Evolutionary conservation across 2,797 vertebrate genomes (phyloP), one percentile per base, ranked within the genome.

Genomic region (Chaetophractus vellerosus): DNA sequence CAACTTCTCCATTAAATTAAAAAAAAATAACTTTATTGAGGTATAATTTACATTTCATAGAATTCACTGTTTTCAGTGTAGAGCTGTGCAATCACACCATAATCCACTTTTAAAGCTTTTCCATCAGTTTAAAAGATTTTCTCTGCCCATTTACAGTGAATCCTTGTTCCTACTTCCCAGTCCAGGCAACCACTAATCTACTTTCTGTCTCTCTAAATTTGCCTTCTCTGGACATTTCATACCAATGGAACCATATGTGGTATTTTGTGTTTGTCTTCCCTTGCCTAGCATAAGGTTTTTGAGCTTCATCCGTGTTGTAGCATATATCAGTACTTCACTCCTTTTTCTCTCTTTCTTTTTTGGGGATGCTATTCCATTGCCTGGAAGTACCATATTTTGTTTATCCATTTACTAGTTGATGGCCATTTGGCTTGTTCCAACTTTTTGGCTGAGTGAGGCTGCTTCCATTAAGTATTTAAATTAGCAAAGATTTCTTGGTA

Each of bases 21-120:
- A 76, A 45, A 12, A 18, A 76, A 45, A 89, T 33, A 63, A 66
- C 26, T 89, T 93, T 84, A 68, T n/a, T 50, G 57, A 71, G 48
- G 15, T 84, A 19, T 85, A 61, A 63, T 63, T 90, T 94, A 85
- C 6, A 81, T 74, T 91, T 94, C 33, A 57, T 79, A 69, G 82
- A 59, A 80, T 57, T 85, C 9, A 23, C 24, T n/a, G 15, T 88
- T 75, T 91, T 63, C 31, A 69, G 26, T 90, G 12, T n/a, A 5
- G 3, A 64, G 9, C 84, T 90, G 55, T 31, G 76, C 36, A 79
- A 52, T 18, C n/a, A 24, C 52, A 59, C 31, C 38, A 69, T 26
- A 59, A 45, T 38, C 80, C 59, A 55, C 33, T 69, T 82, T n/a
- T 24, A 9, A 52, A 71, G 45, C 36, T 55, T 66, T 87, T 76